Percentiles rank a stretch among this genome's conserved stretches.
Conservation (phyloP, 2,797 vertebrate species). For the Myotis findleyi region DNA sequence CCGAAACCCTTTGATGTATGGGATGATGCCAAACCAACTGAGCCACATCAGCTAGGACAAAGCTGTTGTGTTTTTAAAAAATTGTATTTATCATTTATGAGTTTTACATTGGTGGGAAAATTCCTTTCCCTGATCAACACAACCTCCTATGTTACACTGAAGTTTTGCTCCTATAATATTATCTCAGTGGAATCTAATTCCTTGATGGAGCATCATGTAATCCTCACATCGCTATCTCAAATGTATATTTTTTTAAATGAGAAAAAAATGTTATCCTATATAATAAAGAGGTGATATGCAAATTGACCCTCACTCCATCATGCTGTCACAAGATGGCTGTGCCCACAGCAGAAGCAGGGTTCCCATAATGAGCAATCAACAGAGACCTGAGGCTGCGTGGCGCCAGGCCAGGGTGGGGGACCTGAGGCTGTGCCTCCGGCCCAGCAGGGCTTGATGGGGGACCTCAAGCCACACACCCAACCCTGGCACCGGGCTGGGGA, state of each 20-base stretch:
- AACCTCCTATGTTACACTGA: not conserved
- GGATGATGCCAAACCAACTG: not conserved
- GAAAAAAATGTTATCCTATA: not conserved
- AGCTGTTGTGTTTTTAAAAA: not conserved
- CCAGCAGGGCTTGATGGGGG: too few species aligned
- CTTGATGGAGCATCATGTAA: not conserved
- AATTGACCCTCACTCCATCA: too few species aligned
- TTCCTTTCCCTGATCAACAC: not conserved
- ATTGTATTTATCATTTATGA: not conserved
- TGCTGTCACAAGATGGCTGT: too few species aligned
- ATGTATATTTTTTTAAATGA: not conserved
- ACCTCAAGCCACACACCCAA: too few species aligned
- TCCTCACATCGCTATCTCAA: constrained; percentile 10
- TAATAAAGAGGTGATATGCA: too few species aligned
- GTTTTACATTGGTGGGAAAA: not conserved
- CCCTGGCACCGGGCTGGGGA: too few species aligned
- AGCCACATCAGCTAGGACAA: not conserved
- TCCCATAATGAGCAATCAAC: too few species aligned
- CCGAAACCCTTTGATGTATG: fast-evolving
- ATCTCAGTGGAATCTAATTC: not conserved
- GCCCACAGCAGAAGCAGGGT: fast-evolving
- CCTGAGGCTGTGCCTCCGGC: too few species aligned
- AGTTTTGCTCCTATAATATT: not conserved
- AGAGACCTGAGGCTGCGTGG: too few species aligned
- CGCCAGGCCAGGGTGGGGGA: too few species aligned